A percentile compares a stretch with the other conserved stretches of the same genome.
Conservation (phyloP, 2,888 invertebrate genomes). For the Strigamia transsilvanica region DNA sequence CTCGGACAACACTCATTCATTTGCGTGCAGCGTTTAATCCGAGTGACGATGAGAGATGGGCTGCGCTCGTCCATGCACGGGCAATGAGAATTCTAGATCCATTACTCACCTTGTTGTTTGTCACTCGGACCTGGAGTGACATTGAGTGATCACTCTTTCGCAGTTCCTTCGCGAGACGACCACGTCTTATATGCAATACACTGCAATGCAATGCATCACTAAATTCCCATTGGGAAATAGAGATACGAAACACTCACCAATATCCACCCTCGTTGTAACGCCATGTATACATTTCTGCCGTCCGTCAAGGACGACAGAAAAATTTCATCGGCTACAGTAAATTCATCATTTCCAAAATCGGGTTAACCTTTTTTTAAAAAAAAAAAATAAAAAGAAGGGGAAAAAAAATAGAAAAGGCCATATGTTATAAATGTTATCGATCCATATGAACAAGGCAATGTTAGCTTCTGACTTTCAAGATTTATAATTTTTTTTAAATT, state of each 20-base stretch:
- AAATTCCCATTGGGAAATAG: conserved; percentile 34
- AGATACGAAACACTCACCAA: conserved; percentile 5
- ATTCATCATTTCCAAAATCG: background rate
- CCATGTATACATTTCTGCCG: conserved; percentile 16
- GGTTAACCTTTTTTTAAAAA: background rate
- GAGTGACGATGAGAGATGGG: conserved; percentile 32
- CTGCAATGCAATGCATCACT: conserved; percentile 42
- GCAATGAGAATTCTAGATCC: conserved; percentile 19
- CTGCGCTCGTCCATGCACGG: background rate
- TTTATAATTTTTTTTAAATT: no score
- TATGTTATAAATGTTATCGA: background rate
- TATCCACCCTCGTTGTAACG: conserved; percentile 11
- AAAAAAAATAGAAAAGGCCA: background rate
- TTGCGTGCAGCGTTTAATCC: conserved; percentile 23
- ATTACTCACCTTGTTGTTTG: conserved; percentile 44
- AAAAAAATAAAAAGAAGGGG: no score
- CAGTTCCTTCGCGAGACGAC: background rate
- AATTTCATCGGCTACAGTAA: conserved; percentile 36
- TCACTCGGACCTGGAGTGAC: conserved; percentile 39
- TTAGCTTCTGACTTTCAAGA: no score
- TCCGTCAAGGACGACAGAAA: conserved; percentile 20
- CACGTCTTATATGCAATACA: conserved; percentile 26
- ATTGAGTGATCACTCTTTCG: conserved; percentile 37
- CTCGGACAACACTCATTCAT: conserved; percentile 14
- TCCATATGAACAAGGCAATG: no score